Evolutionary conservation across 2,113 vertebrate genomes (phyloP).

Genomic region (Pagrus major): DNA sequence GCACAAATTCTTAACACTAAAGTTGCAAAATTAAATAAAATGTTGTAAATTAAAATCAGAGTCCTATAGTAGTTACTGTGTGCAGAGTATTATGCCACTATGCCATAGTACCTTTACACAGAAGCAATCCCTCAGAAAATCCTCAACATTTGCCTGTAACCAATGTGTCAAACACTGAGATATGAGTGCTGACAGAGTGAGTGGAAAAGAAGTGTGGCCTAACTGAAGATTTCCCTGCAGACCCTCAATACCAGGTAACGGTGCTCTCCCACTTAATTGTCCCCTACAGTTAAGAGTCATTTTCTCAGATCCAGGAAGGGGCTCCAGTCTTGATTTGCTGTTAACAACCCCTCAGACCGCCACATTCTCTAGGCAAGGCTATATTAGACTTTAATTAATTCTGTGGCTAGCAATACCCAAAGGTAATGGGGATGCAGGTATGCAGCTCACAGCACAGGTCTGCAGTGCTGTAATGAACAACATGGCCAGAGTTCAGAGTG

Average conservation of each 20-base stretch:
- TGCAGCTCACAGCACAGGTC: conserved; percentile 42
- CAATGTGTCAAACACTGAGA: conserved; percentile 30
- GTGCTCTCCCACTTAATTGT: conserved; percentile 83
- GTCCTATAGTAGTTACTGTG: too few relatives aligned
- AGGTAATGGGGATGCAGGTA: conserved; percentile 51
- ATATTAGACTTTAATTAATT: conserved; percentile 87
- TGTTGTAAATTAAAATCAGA: too few relatives aligned
- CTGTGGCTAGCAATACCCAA: conserved; percentile 75
- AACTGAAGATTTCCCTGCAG: conserved; percentile 82
- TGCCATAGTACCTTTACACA: conserved; percentile 15
- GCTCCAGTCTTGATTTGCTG: conserved; percentile 82
- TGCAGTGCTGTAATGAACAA: conserved; percentile 56
- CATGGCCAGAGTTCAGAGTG: conserved; percentile 42
- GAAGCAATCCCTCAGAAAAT: conserved; percentile 8
- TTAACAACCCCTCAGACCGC: conserved; percentile 75
- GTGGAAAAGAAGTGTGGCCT: conserved; percentile 74
- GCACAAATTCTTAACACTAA: not conserved
- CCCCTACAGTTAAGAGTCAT: conserved; percentile 76
- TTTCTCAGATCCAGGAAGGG: conserved; percentile 76
- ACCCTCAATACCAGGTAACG: conserved; percentile 76
- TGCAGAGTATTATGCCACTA: too few relatives aligned
- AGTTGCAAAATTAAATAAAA: not conserved
- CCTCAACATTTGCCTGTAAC: conserved; percentile 40
- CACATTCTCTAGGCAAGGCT: conserved; percentile 82
- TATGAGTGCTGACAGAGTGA: conserved; percentile 37